Percentiles rank a stretch among this genome's conserved stretches.
Conservation (phyloP, 2,113 vertebrate species). For the Oriolus oriolus region DNA sequence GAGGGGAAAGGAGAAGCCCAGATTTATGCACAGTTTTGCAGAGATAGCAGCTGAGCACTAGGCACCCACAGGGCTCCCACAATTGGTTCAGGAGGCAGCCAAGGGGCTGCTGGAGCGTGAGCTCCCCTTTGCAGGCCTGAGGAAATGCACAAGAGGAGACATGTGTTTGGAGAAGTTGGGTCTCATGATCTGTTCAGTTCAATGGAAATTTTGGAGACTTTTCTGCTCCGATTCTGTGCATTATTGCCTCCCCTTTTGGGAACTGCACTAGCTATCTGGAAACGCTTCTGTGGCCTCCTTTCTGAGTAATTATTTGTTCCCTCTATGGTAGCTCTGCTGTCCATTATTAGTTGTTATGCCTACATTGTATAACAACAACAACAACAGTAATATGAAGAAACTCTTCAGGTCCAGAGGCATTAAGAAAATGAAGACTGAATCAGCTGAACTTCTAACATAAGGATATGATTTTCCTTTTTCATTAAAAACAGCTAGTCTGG, state of each 20-base stretch:
- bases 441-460: constrained; percentile 16
- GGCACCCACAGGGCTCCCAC: background rate
- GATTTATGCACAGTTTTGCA: background rate
- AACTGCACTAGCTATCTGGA: background rate
- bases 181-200: background rate
- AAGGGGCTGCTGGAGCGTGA: background rate
- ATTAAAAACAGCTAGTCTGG: constrained; percentile 9
- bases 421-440: background rate
- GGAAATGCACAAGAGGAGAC: background rate
- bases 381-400: background rate
- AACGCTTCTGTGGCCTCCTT: background rate
- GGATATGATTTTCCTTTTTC: constrained; percentile 26
- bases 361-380: constrained; percentile 17
- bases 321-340: background rate
- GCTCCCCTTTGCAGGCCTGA: background rate
- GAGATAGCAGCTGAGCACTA: background rate
- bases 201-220: background rate
- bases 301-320: background rate
- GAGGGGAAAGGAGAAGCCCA: background rate
- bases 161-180: accelerated
- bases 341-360: constrained; percentile 16
- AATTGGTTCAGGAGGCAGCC: accelerated
- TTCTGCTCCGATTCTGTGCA: background rate
- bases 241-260: background rate
- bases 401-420: background rate